Percentiles rank a stretch among this genome's conserved stretches.
Evolutionary conservation across 2,888 invertebrate species (phyloP).

Genomic region (Cyclophora albipunctata): DNA sequence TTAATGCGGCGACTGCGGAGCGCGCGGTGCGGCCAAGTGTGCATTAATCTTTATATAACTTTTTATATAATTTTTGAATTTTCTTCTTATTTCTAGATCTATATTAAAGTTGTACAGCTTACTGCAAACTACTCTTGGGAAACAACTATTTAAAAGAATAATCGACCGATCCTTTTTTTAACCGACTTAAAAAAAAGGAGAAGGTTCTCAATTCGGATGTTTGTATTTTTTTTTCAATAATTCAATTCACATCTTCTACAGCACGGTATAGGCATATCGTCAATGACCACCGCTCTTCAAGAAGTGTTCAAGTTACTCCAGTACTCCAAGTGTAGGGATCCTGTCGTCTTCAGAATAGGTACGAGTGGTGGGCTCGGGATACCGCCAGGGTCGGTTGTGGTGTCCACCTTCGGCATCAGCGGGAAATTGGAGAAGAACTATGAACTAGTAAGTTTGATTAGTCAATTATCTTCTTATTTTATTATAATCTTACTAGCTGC

Average conservation of each 20-base stretch:
- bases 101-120: too few relatives aligned
- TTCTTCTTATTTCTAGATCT: too few relatives aligned
- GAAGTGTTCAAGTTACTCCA: slow-evolving; percentile 82
- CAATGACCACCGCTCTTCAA: slow-evolving; percentile 80
- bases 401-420: slow-evolving; percentile 78
- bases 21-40: too few relatives aligned
- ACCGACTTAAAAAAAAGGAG: neutral
- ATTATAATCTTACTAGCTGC: neutral
- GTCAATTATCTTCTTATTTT: too few relatives aligned
- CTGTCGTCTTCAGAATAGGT: slow-evolving; percentile 80
- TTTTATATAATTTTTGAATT: too few relatives aligned
- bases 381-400: slow-evolving; percentile 78
- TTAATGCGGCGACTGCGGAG: too few relatives aligned
- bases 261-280: slow-evolving; percentile 87
- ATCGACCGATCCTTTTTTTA: neutral
- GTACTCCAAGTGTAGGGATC: slow-evolving; percentile 78
- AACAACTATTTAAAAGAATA: too few relatives aligned
- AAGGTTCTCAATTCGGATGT: neutral
- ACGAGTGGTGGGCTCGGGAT: slow-evolving; percentile 80
- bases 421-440: slow-evolving; percentile 74
- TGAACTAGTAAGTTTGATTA: slow-evolving; percentile 68
- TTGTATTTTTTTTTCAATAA: too few relatives aligned
- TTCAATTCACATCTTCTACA: slow-evolving; percentile 34
- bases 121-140: too few relatives aligned
- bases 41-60: too few relatives aligned